A percentile compares a stretch with the other conserved stretches of the same genome.
Conservation (phyloP, 1,140 invertebrate genomes). For the Eurosta solidaginis region DNA sequence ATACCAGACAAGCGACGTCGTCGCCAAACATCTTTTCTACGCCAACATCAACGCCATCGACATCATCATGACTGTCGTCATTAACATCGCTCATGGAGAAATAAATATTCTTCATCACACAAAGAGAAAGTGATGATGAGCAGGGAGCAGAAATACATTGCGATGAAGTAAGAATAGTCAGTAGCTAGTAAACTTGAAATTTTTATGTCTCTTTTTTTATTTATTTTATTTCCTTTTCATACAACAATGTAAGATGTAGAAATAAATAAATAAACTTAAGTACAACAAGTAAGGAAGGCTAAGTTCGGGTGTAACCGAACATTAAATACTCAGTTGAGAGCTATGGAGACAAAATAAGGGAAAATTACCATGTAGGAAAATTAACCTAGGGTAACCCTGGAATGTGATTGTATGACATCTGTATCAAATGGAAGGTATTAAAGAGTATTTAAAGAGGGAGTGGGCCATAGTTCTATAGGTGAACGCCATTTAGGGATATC, state of each 20-base stretch:
- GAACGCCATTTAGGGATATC: too few relatives aligned
- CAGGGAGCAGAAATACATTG: background rate
- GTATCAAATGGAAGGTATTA: too few relatives aligned
- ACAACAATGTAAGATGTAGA: background rate
- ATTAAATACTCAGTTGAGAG: too few relatives aligned
- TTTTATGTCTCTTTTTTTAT: background rate
- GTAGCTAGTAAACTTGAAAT: background rate
- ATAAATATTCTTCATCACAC: background rate
- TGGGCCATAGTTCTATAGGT: too few relatives aligned
- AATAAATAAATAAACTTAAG: background rate
- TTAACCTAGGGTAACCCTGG: too few relatives aligned
- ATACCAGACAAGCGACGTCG: background rate
- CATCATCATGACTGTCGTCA: slow-evolving; percentile 27
- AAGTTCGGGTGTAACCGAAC: too few relatives aligned
- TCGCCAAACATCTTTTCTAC: background rate
- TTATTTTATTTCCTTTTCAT: background rate
- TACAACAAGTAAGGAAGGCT: too few relatives aligned
- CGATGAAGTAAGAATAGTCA: background rate
- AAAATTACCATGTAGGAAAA: too few relatives aligned
- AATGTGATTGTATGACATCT: too few relatives aligned
- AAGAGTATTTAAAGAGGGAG: too few relatives aligned
- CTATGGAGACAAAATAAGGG: too few relatives aligned
- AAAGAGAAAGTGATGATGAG: background rate
- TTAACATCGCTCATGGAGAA: slow-evolving; percentile 14
- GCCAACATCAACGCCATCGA: background rate